Evolutionary conservation across 2,797 vertebrate species (phyloP).

Genomic region (Decapterus maruadsi): DNA sequence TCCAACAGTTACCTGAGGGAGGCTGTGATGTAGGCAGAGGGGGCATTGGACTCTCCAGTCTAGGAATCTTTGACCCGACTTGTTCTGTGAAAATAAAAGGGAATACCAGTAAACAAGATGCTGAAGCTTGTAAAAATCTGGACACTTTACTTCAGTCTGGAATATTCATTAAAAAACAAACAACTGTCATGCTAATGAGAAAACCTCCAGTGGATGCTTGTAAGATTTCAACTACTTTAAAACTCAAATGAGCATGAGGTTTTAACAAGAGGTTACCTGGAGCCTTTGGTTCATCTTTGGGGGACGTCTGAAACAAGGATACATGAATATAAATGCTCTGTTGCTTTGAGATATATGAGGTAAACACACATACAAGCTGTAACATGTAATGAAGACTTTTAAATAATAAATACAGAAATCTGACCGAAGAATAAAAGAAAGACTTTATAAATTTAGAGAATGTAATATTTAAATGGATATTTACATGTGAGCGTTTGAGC

Average conservation of each 20-base stretch:
- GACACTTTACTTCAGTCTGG: not conserved
- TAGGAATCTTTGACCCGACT: conserved; percentile 93
- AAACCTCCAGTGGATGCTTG: not conserved
- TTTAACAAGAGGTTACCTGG: conserved; percentile 82
- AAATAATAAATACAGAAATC: not conserved
- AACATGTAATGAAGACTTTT: not conserved
- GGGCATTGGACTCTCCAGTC: conserved; percentile 94
- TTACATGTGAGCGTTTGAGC: conserved; percentile 92
- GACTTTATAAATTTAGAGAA: not conserved
- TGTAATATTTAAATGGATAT: conserved; percentile 43
- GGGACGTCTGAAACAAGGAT: conserved; percentile 87
- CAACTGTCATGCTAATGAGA: not conserved
- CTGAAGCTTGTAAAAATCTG: no score
- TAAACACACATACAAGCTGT: not conserved
- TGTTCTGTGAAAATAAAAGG: conserved; percentile 85
- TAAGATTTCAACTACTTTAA: not conserved
- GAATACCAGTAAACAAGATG: no score
- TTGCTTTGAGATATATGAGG: not conserved
- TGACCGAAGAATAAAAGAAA: no score
- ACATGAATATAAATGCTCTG: not conserved
- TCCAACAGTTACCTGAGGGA: conserved; percentile 87
- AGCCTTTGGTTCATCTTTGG: conserved; percentile 95
- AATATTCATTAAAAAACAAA: not conserved
- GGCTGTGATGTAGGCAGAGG: conserved; percentile 92
- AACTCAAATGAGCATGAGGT: not conserved